Base-by-base conservation (phyloP, 2,113 vertebrate genomes). In the Cheilinus undulatus region DNA sequence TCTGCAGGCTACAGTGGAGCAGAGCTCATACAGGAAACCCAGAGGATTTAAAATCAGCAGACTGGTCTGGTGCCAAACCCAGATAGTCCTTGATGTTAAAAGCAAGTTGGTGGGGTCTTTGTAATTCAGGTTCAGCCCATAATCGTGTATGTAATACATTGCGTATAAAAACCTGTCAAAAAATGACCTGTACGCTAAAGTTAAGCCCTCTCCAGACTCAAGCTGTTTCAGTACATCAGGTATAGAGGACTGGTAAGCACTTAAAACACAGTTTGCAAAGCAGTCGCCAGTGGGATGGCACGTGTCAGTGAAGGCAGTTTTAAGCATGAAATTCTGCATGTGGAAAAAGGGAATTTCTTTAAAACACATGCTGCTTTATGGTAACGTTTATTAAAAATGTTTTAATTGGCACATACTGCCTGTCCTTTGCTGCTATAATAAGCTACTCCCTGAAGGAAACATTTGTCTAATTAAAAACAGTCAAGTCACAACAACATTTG, bases 171-270 rank as follows among this genome's bases (percentile, higher is more conserved):
- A 30, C 45, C 45, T 80, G 57, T 53, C 56, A 76, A 20, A 67
- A 59, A 78, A 61, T 22, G 60, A 54, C 54, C 77, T 80, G 68
- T 52, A 78, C 73, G 76, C 72, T 20, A 22, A 45, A 65, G 51
- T 57, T 51, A 60, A 77, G 66, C 66, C 65, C 68, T 30, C 60
- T 57, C 40, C 32, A 78, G 43, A 43, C 51, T 27, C 59, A 58
- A 52, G 0, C n/a, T 52, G 64, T 38, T 46, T 20, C n/a, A 48
- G 30, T 19, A 2, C 52, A 58, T 40, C 66, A 60, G 7, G 57
- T 48, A 34, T 30, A 71, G 27, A 45, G 6, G 7, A 45, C 40
- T 19, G 40, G 40, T 42, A 42, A 42, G 40, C 14, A 5, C 14
- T 17, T 19, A n/a, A n/a, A n/a, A 8, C 42, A 45, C 42, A 45